phyloP scores from a whole-genome alignment of 2,888 invertebrate genomes.

The Thelaira solivaga region DNA sequence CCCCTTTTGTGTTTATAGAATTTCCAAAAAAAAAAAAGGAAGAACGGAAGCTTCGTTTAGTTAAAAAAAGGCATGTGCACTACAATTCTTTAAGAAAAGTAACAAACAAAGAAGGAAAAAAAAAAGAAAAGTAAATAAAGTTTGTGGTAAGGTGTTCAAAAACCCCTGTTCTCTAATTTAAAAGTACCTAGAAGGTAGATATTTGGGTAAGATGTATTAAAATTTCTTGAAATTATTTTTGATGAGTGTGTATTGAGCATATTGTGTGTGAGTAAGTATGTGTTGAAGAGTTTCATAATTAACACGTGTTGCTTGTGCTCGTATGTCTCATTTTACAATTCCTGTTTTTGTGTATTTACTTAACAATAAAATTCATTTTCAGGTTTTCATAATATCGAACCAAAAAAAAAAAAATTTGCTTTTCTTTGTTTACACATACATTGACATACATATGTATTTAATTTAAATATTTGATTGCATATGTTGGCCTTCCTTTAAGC shows the following conservation, averaged over 20 bases:
- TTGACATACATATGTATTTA: too few relatives aligned
- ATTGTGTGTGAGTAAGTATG: neutral
- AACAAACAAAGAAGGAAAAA: neutral
- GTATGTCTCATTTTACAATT: too few relatives aligned
- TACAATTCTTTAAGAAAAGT: neutral
- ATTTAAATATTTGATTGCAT: constrained; percentile 37
- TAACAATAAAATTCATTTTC: constrained; percentile 4
- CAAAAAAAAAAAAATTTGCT: neutral
- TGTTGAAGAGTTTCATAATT: neutral
- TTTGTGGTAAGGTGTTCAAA: constrained; percentile 44
- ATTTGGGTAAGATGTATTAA: neutral
- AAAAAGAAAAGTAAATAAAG: neutral
- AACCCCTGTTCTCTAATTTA: neutral
- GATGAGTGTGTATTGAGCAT: neutral
- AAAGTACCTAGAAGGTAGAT: neutral
- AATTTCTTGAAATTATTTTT: neutral
- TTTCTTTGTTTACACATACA: neutral
- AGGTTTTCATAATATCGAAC: neutral
- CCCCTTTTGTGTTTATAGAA: constrained; percentile 14
- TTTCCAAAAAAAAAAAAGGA: neutral
- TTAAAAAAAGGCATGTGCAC: constrained; percentile 29
- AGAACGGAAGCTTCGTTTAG: constrained; percentile 30
- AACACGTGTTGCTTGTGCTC: constrained; percentile 31
- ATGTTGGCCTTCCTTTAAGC: constrained; percentile 7
- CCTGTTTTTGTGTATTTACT: neutral